Evolutionary conservation across 2,797 vertebrate species (phyloP).

Genomic region (Psittacula derbiana): DNA sequence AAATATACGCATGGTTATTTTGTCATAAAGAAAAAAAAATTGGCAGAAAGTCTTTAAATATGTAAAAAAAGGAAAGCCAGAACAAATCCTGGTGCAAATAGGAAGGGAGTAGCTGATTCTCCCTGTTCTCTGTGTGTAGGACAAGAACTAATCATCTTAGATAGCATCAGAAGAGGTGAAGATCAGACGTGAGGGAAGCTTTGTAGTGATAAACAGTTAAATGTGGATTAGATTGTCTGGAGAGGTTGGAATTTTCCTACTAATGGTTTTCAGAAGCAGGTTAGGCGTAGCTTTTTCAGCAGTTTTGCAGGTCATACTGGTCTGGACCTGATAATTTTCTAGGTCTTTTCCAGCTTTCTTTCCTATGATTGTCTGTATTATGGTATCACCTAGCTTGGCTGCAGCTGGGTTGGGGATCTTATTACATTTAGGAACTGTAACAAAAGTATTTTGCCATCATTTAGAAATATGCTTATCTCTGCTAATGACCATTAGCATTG

Average conservation of each 20-base stretch:
- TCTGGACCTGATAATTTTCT: neutral
- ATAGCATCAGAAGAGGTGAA: slow-evolving; percentile 35
- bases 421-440: neutral
- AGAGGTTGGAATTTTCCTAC: slow-evolving; percentile 7
- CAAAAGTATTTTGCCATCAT: neutral
- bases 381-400: neutral
- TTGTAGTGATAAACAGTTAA: slow-evolving; percentile 46
- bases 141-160: slow-evolving; percentile 2
- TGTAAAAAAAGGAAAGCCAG: neutral
- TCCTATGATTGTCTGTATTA: neutral
- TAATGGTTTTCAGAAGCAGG: neutral
- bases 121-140: neutral
- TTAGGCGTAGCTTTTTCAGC: neutral
- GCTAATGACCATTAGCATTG: neutral
- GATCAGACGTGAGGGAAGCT: slow-evolving; percentile 7
- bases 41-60: neutral
- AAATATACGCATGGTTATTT: neutral
- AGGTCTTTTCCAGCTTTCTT: slow-evolving; percentile 9
- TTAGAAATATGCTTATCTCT: neutral
- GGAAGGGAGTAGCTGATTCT: neutral
- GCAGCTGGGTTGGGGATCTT: neutral
- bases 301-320: slow-evolving; percentile 23
- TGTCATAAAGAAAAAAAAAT: neutral
- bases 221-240: slow-evolving; percentile 30
- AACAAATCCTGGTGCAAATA: slow-evolving; percentile 12